Conservation (phyloP, 2,113 vertebrate species). For the Dascyllus trimaculatus region DNA sequence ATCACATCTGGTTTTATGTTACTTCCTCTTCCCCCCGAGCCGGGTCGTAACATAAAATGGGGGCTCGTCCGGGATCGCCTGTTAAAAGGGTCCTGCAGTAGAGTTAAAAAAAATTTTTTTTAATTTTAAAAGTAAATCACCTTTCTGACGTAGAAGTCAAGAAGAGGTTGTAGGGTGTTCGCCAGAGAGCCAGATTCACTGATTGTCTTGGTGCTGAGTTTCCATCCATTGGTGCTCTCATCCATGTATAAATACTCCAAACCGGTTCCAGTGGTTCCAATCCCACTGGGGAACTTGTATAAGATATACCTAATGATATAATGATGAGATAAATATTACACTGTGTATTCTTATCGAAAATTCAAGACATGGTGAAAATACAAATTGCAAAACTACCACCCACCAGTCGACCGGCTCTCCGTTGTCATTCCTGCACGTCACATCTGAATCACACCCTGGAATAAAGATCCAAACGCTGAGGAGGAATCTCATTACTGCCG, state of each 20-base stretch:
- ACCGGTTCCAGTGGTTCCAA: neutral
- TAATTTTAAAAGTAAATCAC: neutral
- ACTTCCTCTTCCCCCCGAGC: too few relatives aligned
- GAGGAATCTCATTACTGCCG: conserved; percentile 17
- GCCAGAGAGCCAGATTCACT: conserved; percentile 46
- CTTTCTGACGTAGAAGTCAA: conserved; percentile 54
- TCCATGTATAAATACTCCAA: conserved; percentile 76
- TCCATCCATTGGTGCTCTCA: conserved; percentile 59
- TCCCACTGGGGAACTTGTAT: conserved; percentile 54
- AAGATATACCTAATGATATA: conserved; percentile 65
- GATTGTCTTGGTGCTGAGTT: conserved; percentile 3
- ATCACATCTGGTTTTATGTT: too few relatives aligned
- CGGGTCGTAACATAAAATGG: too few relatives aligned
- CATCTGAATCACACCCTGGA: conserved; percentile 28
- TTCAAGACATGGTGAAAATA: neutral
- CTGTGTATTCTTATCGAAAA: too few relatives aligned
- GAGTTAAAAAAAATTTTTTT: too few relatives aligned
- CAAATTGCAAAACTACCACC: conserved; percentile 18
- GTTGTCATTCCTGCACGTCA: conserved; percentile 56
- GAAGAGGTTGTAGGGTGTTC: conserved; percentile 65
- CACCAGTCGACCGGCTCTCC: conserved; percentile 61
- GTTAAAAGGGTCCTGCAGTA: too few relatives aligned
- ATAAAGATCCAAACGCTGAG: conserved; percentile 16
- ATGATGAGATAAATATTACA: neutral
- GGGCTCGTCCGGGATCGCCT: too few relatives aligned